Conservation (phyloP, 2,888 invertebrate genomes). For the Timema cristinae region DNA sequence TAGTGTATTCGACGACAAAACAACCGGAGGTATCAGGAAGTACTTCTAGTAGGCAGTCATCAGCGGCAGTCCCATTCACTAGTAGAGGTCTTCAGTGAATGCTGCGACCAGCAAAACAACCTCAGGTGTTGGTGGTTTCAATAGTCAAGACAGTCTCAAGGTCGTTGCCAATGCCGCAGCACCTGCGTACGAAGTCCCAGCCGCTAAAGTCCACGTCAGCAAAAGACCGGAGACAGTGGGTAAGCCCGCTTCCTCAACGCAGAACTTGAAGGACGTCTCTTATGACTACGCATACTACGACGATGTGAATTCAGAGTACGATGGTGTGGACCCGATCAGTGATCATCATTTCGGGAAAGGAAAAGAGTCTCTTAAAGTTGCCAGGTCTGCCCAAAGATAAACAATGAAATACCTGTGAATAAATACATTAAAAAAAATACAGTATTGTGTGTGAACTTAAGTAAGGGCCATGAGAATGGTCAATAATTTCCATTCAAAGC, state of each 20-base stretch:
- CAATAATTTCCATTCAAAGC: too few relatives aligned
- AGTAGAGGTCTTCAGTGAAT: neutral
- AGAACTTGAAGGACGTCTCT: slow-evolving; percentile 63
- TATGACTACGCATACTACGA: slow-evolving; percentile 88
- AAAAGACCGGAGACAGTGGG: slow-evolving; percentile 40
- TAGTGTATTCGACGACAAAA: neutral
- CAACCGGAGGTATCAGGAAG: too few relatives aligned
- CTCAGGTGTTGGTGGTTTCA: too few relatives aligned
- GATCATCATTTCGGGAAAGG: slow-evolving; percentile 31
- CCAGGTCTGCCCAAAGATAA: slow-evolving; percentile 19
- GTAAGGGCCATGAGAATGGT: too few relatives aligned
- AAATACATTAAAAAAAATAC: neutral
- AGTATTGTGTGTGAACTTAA: too few relatives aligned
- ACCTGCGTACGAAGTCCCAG: slow-evolving; percentile 6
- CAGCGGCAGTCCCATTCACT: neutral
- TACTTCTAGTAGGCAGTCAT: too few relatives aligned
- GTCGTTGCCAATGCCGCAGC: neutral
- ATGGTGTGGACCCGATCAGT: slow-evolving; percentile 44
- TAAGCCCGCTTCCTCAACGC: slow-evolving; percentile 46
- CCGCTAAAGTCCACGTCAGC: slow-evolving; percentile 35
- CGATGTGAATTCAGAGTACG: slow-evolving; percentile 51
- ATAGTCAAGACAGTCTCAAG: neutral
- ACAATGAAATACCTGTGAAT: neutral
- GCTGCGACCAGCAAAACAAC: too few relatives aligned
- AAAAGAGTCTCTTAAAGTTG: slow-evolving; percentile 30